These are phyloP conservation scores for Trinectes maculatus DNA, from an alignment of 2,113 vertebrate species.

Conservation along the genomic window DNA sequence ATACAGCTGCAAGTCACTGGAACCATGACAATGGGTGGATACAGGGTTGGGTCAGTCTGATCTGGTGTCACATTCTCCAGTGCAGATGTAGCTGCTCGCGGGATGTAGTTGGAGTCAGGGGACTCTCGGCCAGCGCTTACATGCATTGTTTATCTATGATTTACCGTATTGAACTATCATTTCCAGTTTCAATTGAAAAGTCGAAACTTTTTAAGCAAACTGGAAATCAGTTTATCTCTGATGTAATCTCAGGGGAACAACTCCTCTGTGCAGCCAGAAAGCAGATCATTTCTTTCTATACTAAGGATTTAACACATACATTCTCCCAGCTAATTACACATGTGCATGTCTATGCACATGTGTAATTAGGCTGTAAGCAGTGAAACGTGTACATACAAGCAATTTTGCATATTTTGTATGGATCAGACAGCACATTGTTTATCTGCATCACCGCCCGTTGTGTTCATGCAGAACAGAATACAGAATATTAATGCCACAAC, in stretches of 20 bases:
- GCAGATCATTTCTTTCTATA: neutral
- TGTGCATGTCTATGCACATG: slow-evolving; percentile 18
- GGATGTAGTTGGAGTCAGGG: neutral
- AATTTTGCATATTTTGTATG: slow-evolving; percentile 26
- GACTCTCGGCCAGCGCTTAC: neutral
- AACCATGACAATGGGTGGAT: slow-evolving; percentile 36
- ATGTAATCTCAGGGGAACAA: neutral
- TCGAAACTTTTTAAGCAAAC: neutral
- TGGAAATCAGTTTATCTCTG: neutral
- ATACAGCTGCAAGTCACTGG: slow-evolving; percentile 46
- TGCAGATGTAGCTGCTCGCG: slow-evolving; percentile 12
- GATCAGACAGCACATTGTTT: slow-evolving; percentile 42
- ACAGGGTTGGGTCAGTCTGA: slow-evolving; percentile 22
- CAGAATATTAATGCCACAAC: slow-evolving; percentile 3
- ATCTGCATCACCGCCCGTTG: slow-evolving; percentile 7
- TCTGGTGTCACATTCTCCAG: slow-evolving; percentile 15
- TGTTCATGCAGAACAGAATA: neutral
- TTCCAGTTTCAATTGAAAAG: slow-evolving; percentile 2
- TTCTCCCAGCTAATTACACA: slow-evolving; percentile 22
- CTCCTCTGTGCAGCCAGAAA: too few species aligned
- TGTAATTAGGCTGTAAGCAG: too few species aligned
- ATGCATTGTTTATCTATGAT: neutral
- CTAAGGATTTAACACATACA: neutral
- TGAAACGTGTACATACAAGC: slow-evolving; percentile 21
- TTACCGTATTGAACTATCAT: neutral